phyloP scores from a whole-genome alignment of 2,888 invertebrate species.

The Phania funesta region DNA sequence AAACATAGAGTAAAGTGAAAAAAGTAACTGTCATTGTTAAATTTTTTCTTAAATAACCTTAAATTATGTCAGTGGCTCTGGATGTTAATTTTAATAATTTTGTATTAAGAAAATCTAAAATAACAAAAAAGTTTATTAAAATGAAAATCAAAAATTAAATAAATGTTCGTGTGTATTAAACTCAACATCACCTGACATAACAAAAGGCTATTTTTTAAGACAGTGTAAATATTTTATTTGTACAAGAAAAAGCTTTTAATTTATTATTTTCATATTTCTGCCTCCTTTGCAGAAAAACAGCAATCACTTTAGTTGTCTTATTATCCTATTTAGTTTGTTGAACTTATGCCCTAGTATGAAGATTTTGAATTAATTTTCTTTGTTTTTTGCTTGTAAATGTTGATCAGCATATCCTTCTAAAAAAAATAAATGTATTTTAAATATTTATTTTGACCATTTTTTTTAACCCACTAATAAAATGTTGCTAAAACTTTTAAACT shows the following conservation, averaged over 20 bases:
- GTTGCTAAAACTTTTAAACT: constrained; percentile 59
- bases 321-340: neutral
- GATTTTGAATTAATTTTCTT: neutral
- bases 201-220: constrained; percentile 73
- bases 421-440: constrained; percentile 73
- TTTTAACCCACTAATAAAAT: constrained; percentile 60
- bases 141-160: neutral
- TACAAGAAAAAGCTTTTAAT: constrained; percentile 19
- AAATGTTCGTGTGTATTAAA: constrained; percentile 43
- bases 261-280: constrained; percentile 70
- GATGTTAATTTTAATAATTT: constrained; percentile 70
- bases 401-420: constrained; percentile 46
- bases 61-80: constrained; percentile 77
- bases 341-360: neutral
- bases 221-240: constrained; percentile 26
- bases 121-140: neutral
- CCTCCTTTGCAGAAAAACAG: constrained; percentile 71
- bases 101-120: neutral
- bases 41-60: constrained; percentile 72
- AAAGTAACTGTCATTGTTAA: neutral
- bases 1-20: neutral
- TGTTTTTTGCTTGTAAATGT: neutral
- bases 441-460: constrained; percentile 65
- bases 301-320: neutral
- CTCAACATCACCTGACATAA: constrained; percentile 75